Evolutionary conservation across 1,140 invertebrate genomes (phyloP), one percentile per base, ranked within the genome.

Genomic region (Trialeurodes vaporariorum): DNA sequence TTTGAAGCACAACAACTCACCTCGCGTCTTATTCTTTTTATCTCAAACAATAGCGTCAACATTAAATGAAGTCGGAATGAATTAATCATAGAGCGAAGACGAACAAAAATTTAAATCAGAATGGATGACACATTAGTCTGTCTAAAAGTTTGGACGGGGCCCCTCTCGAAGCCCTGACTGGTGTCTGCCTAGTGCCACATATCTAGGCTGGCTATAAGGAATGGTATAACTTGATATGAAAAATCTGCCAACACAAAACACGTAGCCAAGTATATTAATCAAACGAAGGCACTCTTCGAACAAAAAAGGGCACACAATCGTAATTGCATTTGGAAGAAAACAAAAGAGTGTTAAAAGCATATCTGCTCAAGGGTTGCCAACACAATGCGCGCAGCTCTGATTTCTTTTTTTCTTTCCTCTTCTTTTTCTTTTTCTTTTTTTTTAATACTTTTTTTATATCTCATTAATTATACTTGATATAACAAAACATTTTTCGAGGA

Each of bases 381-480:
- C n/a, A 49, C 34, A 49, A 49, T 49, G n/a, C 34, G 34, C 5
- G 34, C 34, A n/a, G n/a, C n/a, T n/a, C n/a, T n/a, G n/a, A n/a
- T n/a, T n/a, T n/a, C n/a, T n/a, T n/a, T n/a, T n/a, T n/a, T n/a
- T n/a, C n/a, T n/a, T n/a, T n/a, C n/a, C n/a, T n/a, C n/a, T n/a
- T n/a, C n/a, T n/a, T n/a, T n/a, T n/a, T 49, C 34, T 49, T 17
- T 17, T 49, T 49, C 34, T 49, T 49, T 17, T 49, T 49, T 17
- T 17, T 49, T 17, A 17, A 5, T 17, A 17, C 17, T 5, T 17
- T 49, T 49, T 49, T 49, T 49, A 49, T 49, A 49, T 49, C 34
- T 49, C 34, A 49, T 49, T 49, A 49, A 49, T 49, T 49, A 49
- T 49, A 49, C 34, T 49, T 49, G 34, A 49, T 49, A 49, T 49